Base-by-base conservation (phyloP, 2,888 invertebrate genomes). In the Dicranocentrus wangi region DNA sequence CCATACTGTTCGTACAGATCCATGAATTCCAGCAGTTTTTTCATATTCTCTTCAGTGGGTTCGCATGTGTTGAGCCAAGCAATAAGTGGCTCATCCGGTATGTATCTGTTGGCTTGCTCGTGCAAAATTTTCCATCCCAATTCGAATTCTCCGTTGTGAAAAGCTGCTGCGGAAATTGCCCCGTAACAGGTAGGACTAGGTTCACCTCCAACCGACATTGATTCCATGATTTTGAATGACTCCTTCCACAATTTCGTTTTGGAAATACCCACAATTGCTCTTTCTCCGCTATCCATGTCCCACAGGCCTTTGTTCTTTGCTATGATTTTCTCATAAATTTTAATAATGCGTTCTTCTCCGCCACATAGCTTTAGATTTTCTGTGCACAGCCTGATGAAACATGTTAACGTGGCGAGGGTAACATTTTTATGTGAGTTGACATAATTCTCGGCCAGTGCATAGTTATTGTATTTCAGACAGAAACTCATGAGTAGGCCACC, bases 181-280 rank as follows among this genome's bases (percentile, higher is more conserved):
- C 87, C 86, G 72, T 89, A 87, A 83, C 89, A 89, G 2, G 17
- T 13, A 0, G 58, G n/a, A 5, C 28, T 53, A 7, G 58, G 42
- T 2, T 10, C 7, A 1, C 81, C 82, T 15, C 83, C 79, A 10
- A 91, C 55, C 87, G 91, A 90, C 65, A 92, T 90, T 87, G 92
- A 91, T 66, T 92, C 90, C 25, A 93, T 87, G 15, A 94, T 89
- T 84, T 91, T 90, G 0, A 92, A 70, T 51, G 91, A 90, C 78
- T 92, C 91, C 85, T 90, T 90, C 93, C 94, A 94, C 84, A 92
- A 89, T 73, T 90, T 88, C 8, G 93, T 93, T 21, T 91, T 87
- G 84, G 93, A 92, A 1, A 95, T 87, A 0, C 91, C 93, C 81
- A 89, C 88, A 75, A 94, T 90, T 5, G 93, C 88, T 87, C 89